Evolutionary conservation across 1,140 invertebrate species (phyloP).

Genomic region (Chrysomallon squamiferum): DNA sequence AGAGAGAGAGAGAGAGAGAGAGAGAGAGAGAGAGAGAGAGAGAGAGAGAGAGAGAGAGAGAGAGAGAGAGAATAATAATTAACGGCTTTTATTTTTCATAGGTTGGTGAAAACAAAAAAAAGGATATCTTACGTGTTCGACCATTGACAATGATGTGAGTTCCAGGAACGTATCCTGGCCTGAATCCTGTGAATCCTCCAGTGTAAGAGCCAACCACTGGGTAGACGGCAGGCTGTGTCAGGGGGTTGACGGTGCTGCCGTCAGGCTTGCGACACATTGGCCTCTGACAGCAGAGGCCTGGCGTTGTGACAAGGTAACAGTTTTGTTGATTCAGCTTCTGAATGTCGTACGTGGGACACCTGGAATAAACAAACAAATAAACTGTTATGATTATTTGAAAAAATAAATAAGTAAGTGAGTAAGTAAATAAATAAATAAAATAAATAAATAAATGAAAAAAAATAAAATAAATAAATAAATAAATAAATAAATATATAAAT

Average conservation of each 20-base stretch:
- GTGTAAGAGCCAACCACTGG: conserved; percentile 7
- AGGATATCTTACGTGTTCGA: not conserved
- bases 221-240: conserved; percentile 17
- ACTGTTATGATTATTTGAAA: not conserved
- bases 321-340: not conserved
- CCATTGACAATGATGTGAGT: conserved; percentile 8
- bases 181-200: conserved; percentile 23
- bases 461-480: no score
- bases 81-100: no score
- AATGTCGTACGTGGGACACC: not conserved
- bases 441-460: no score
- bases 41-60: no score
- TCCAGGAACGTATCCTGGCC: conserved; percentile 25
- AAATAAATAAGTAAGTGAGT: no score
- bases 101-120: no score
- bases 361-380: not conserved
- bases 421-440: no score
- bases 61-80: no score
- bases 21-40: no score
- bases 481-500: no score
- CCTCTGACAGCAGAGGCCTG: conserved; percentile 28
- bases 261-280: conserved; percentile 38
- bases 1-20: no score
- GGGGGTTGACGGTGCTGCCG: conserved; percentile 28
- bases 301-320: not conserved